Evolutionary conservation across 2,888 invertebrate species (phyloP).

Genomic region (Agrilus mali): DNA sequence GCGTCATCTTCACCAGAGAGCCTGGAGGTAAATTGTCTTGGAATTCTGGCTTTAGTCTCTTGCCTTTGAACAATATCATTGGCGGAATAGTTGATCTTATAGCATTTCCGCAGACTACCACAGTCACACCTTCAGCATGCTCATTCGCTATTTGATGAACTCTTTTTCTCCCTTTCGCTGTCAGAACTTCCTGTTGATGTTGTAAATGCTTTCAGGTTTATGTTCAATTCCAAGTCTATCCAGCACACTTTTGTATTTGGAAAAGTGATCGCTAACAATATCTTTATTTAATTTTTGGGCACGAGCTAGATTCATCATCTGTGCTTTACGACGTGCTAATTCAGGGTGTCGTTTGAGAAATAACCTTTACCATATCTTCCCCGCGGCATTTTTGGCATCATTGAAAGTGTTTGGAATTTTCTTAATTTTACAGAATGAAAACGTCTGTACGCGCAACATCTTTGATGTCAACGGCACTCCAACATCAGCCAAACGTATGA

Average conservation of each 20-base stretch:
- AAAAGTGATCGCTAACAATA: constrained; percentile 15
- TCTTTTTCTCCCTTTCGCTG: constrained; percentile 18
- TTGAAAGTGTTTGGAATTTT: constrained; percentile 2
- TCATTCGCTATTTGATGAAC: constrained; percentile 20
- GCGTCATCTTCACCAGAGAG: constrained; percentile 13
- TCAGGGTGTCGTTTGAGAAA: constrained; percentile 12
- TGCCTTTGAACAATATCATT: constrained; percentile 8
- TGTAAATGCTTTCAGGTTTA: too few species aligned
- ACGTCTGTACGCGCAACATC: constrained; percentile 4
- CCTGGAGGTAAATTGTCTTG: constrained; percentile 14
- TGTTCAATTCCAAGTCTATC: constrained; percentile 8
- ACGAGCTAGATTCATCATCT: constrained; percentile 15
- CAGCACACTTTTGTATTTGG: constrained; percentile 11
- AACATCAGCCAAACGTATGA: constrained; percentile 7
- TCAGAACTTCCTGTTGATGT: constrained; percentile 15
- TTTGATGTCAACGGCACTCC: constrained; percentile 5
- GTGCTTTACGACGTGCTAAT: constrained; percentile 13
- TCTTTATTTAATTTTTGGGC: constrained; percentile 15
- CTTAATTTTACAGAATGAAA: constrained; percentile 2
- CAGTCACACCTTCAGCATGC: constrained; percentile 22
- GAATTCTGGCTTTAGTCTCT: constrained; percentile 11
- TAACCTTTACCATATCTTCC: constrained; percentile 6
- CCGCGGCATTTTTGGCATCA: background rate
- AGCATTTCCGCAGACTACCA: constrained; percentile 21
- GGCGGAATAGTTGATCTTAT: constrained; percentile 12